Evolutionary conservation across 2,113 vertebrate genomes (phyloP).

Genomic region (Centropus bengalensis): DNA sequence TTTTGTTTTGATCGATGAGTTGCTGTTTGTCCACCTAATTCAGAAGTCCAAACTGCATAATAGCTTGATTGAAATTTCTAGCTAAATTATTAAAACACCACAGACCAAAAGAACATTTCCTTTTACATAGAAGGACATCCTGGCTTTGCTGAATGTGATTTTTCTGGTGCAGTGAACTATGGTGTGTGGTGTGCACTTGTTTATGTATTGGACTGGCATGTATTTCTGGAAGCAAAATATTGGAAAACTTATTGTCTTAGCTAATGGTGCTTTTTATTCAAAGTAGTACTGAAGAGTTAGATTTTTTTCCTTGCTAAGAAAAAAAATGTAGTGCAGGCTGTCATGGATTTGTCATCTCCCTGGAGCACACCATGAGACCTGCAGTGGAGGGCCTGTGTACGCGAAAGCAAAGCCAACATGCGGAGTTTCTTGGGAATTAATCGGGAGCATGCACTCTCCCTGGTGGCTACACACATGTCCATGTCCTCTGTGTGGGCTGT

Average conservation of each 20-base stretch:
- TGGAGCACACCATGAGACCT: not conserved
- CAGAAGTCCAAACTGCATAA: not conserved
- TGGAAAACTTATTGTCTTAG: not conserved
- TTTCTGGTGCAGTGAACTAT: not conserved
- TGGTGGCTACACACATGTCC: accelerated
- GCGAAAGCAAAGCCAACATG: not conserved
- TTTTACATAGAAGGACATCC: not conserved
- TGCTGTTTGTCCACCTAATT: not conserved
- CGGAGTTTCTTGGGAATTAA: accelerated
- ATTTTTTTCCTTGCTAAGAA: not conserved
- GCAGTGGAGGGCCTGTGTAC: accelerated
- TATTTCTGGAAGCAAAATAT: not conserved
- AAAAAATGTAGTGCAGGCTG: not conserved
- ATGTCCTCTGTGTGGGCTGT: accelerated
- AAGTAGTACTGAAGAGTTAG: not conserved
- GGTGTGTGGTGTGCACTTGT: not conserved
- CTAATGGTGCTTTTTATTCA: not conserved
- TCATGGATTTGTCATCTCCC: not conserved
- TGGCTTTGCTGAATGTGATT: not conserved
- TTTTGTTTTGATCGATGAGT: not conserved
- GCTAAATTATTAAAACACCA: not conserved
- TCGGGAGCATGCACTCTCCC: accelerated
- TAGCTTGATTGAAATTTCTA: not conserved
- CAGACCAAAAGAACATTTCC: not conserved
- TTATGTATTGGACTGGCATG: not conserved